These are phyloP conservation scores for Tetrapedia diversipes DNA, from an alignment of 2,888 invertebrate genomes.

Conservation along the genomic window DNA sequence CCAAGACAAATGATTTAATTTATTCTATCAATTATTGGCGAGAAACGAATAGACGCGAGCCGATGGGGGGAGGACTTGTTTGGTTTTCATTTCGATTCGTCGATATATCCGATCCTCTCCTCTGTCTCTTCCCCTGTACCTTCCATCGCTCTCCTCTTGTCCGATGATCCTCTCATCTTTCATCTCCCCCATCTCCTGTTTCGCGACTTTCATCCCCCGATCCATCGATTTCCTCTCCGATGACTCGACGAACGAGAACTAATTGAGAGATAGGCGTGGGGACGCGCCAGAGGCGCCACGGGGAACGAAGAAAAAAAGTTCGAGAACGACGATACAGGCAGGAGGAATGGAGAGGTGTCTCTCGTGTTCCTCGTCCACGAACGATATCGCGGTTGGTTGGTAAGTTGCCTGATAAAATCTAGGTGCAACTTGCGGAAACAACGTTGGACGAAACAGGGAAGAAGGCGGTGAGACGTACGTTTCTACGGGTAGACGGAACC, in stretches of 20 bases:
- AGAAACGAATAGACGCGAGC: constrained; percentile 49
- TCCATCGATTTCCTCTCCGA: constrained; percentile 16
- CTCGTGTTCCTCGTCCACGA: too few species aligned
- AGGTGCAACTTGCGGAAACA: constrained; percentile 22
- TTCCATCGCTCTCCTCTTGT: neutral
- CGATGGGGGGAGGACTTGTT: constrained; percentile 68
- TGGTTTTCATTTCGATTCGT: constrained; percentile 77
- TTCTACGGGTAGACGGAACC: constrained; percentile 64
- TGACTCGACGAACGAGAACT: constrained; percentile 20
- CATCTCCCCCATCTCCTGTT: too few species aligned
- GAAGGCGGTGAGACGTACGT: constrained; percentile 58
- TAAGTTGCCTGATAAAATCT: constrained; percentile 47
- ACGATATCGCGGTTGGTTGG: neutral
- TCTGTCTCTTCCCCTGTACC: neutral
- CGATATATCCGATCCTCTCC: constrained; percentile 56
- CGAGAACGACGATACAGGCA: neutral
- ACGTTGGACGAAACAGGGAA: constrained; percentile 18
- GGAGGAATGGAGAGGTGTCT: neutral
- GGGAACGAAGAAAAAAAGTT: neutral
- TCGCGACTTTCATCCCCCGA: constrained; percentile 4
- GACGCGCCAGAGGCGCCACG: constrained; percentile 2
- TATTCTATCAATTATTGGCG: constrained; percentile 79
- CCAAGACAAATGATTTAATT: constrained; percentile 81
- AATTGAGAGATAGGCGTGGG: constrained; percentile 36
- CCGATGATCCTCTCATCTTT: neutral